Percentiles rank a stretch among this genome's conserved stretches.
These are phyloP conservation scores for Calliopum simillimum DNA, from an alignment of 2,888 invertebrate genomes.

Conservation along the genomic window DNA sequence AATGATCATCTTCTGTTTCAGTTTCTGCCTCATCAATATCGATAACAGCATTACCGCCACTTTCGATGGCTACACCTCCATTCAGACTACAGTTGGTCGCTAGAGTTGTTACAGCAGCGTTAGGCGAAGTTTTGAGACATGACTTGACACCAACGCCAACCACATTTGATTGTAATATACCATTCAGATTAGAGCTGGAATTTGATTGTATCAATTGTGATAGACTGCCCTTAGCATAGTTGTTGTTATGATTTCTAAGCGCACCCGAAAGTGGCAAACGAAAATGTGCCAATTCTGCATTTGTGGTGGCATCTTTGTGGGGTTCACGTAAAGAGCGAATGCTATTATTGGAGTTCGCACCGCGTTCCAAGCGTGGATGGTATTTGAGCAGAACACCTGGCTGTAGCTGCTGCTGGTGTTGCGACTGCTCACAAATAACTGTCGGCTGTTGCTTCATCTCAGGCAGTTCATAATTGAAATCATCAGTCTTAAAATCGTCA, in stretches of 20 bases:
- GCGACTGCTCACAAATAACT: not conserved
- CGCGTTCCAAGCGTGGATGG: conserved; percentile 20
- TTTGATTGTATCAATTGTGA: conserved; percentile 51
- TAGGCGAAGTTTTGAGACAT: conserved; percentile 54
- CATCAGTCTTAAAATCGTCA: conserved; percentile 49
- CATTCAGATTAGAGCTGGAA: conserved; percentile 59
- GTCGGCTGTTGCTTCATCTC: conserved; percentile 32
- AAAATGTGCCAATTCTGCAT: conserved; percentile 59
- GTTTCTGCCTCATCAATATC: conserved; percentile 22
- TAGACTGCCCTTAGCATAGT: conserved; percentile 35
- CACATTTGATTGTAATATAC: conserved; percentile 52
- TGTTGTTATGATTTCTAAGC: conserved; percentile 53
- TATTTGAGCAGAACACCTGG: not conserved
- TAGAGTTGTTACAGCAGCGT: conserved; percentile 54
- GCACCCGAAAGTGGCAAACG: conserved; percentile 60
- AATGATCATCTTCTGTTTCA: not conserved
- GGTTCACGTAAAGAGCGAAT: conserved; percentile 54
- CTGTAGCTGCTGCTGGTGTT: not conserved
- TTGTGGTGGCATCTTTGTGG: conserved; percentile 42
- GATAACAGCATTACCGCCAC: conserved; percentile 23
- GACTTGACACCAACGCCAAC: conserved; percentile 39
- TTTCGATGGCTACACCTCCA: conserved; percentile 23
- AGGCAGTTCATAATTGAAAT: conserved; percentile 51
- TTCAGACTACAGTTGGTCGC: conserved; percentile 44
- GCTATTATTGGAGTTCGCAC: conserved; percentile 51